Evolutionary conservation across 2,797 vertebrate species (phyloP).

Genomic region (Tachyglossus aculeatus): DNA sequence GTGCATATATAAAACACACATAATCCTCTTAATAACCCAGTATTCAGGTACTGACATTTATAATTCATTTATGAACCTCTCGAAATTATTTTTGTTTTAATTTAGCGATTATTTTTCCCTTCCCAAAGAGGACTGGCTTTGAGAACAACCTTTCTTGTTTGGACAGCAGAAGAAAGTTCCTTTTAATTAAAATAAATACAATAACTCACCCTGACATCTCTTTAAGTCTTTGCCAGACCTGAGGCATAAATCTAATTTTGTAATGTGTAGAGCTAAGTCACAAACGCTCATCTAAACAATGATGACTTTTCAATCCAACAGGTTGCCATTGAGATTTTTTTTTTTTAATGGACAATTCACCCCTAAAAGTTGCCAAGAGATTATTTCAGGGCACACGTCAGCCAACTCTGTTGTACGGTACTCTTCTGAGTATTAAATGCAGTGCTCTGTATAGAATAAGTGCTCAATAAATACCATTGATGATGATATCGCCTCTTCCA

Average conservation of each 20-base stretch:
- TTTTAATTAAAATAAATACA: conserved; percentile 55
- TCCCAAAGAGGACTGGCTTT: conserved; percentile 22
- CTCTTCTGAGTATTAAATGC: too few relatives aligned
- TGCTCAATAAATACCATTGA: too few relatives aligned
- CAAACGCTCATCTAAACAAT: conserved; percentile 15
- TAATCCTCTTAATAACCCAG: conserved; percentile 1
- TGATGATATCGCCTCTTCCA: too few relatives aligned
- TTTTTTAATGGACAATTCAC: conserved; percentile 18
- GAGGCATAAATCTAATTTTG: conserved; percentile 39
- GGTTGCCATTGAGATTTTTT: background rate
- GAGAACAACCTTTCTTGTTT: conserved; percentile 27
- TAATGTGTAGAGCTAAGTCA: conserved; percentile 14
- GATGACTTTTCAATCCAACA: conserved; percentile 18
- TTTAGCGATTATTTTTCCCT: conserved; percentile 30
- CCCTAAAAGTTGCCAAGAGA: too few relatives aligned
- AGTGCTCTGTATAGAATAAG: too few relatives aligned
- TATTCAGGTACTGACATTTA: background rate
- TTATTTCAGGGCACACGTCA: too few relatives aligned
- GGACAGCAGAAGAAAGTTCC: conserved; percentile 31
- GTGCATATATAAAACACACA: background rate
- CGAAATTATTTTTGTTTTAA: conserved; percentile 31
- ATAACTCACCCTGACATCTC: conserved; percentile 23
- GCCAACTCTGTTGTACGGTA: too few relatives aligned
- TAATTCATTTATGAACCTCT: conserved; percentile 8
- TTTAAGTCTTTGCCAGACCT: conserved; percentile 48